Evolutionary conservation across 2,113 vertebrate species (phyloP), one percentile per base, ranked within the genome.

Genomic region (Alethe castanea): DNA sequence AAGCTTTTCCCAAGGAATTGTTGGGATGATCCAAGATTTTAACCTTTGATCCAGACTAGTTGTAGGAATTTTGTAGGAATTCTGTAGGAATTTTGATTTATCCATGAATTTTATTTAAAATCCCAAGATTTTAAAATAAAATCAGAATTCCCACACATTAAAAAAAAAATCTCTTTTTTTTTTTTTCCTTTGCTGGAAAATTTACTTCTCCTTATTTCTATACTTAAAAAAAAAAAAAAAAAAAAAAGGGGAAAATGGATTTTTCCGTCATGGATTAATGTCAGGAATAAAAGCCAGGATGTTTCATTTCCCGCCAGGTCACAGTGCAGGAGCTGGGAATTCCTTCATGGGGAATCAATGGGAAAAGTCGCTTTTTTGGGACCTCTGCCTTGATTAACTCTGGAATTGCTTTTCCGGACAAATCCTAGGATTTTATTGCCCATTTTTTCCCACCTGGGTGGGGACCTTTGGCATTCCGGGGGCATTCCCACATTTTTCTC

Each of bases 271-370:
- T 4, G 95, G 93, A 79, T 85, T 89, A 35, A 78, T 96, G 94
- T 79, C 44, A 42, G 94, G 90, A 86, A 95, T 87, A 76, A 96
- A 96, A 96, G 79, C 54, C 48, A 42, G 40, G 90, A 97, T 97
- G 96, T 96, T 97, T 98, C 97, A 97, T 97, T 96, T 92, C 86
- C 96, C 88, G 56, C 61, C 93, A 42, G 97, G 98, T 97, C 97
- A 97, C 94, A 94, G 97, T 86, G 90, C 95, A 93, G 83, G 92
- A 95, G 96, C 95, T 35, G 82, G 81, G 86, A 98, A 95, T 94
- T 97, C 83, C 95, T 96, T 97, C 97, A 95, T 94, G 90, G 54
- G 96, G 86, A 57, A 98, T 98, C 98, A 94, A 97, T 98, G 97
- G 82, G 81, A 96, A 81, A 95, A 98, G 93, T 97, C 97, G 53